Evolutionary conservation across 2,888 invertebrate species (phyloP).

Genomic region (Plutella xylostella): DNA sequence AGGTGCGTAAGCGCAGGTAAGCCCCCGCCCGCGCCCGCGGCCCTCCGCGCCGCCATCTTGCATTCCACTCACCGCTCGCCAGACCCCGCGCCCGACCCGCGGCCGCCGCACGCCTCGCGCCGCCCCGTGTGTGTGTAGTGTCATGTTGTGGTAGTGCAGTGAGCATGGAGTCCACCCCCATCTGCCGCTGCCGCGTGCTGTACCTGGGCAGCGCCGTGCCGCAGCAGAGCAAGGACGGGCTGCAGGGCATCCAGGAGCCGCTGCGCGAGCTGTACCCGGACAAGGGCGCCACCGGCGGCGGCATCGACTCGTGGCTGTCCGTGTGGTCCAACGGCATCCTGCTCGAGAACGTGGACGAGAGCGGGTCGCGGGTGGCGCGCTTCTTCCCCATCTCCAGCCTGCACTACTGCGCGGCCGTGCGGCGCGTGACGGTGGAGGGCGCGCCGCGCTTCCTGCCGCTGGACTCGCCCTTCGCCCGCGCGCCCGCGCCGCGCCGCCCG

Average conservation of each 20-base stretch:
- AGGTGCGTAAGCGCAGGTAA: slow-evolving; percentile 60
- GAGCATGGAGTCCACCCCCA: slow-evolving; percentile 86
- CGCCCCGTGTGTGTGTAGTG: slow-evolving; percentile 36
- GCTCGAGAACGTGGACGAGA: slow-evolving; percentile 96
- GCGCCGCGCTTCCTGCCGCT: slow-evolving; percentile 92
- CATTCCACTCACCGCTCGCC: slow-evolving; percentile 58
- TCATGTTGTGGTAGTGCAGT: slow-evolving; percentile 62
- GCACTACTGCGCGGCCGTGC: slow-evolving; percentile 96
- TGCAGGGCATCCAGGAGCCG: slow-evolving; percentile 98
- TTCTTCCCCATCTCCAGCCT: slow-evolving; percentile 96
- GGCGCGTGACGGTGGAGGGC: slow-evolving; percentile 82
- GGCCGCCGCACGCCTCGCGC: slow-evolving; percentile 42
- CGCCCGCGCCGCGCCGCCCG: slow-evolving; percentile 93
- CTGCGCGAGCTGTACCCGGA: slow-evolving; percentile 95
- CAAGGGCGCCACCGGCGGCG: slow-evolving; percentile 89
- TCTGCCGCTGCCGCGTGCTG: slow-evolving; percentile 95
- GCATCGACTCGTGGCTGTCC: slow-evolving; percentile 96
- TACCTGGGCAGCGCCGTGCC: slow-evolving; percentile 97
- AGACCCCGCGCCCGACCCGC: slow-evolving; percentile 59
- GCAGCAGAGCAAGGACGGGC: slow-evolving; percentile 96
- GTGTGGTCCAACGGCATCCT: slow-evolving; percentile 97
- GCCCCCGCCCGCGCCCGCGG: slow-evolving; percentile 24
- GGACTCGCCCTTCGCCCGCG: slow-evolving; percentile 95
- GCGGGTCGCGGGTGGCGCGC: slow-evolving; percentile 91
- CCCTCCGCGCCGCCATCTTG: slow-evolving; percentile 51